Evolutionary conservation across 2,888 invertebrate species (phyloP).

Genomic region (Apamea sordens): DNA sequence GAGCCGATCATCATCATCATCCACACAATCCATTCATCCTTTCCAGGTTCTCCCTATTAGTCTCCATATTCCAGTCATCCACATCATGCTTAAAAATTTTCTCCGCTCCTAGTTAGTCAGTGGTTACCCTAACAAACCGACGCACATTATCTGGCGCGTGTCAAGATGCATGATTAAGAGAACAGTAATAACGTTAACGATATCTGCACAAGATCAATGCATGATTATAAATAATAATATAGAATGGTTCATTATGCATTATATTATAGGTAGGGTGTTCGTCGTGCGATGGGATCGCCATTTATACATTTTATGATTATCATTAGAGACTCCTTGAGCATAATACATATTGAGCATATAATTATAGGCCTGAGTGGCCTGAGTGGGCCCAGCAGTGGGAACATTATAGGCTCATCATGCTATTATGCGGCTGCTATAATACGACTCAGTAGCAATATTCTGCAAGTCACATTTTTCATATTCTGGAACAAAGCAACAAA

Average conservation of each 20-base stretch:
- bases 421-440: no score
- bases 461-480: no score
- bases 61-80: background rate
- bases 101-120: conserved; percentile 7
- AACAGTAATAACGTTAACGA: background rate
- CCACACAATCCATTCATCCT: background rate
- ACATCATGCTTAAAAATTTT: background rate
- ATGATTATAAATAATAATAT: conserved; percentile 11
- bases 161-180: conserved; percentile 17
- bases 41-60: background rate
- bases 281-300: background rate
- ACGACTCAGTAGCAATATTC: no score
- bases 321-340: no score
- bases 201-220: conserved; percentile 17
- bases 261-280: conserved; percentile 1
- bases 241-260: conserved; percentile 1
- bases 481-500: no score
- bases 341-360: no score
- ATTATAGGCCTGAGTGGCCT: no score
- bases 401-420: no score
- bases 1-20: background rate
- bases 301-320: background rate
- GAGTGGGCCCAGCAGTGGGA: no score
- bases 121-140: conserved; percentile 15
- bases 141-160: conserved; percentile 17